Evolutionary conservation across 2,113 vertebrate species (phyloP), one percentile per base, ranked within the genome.

Genomic region (Solea senegalensis): DNA sequence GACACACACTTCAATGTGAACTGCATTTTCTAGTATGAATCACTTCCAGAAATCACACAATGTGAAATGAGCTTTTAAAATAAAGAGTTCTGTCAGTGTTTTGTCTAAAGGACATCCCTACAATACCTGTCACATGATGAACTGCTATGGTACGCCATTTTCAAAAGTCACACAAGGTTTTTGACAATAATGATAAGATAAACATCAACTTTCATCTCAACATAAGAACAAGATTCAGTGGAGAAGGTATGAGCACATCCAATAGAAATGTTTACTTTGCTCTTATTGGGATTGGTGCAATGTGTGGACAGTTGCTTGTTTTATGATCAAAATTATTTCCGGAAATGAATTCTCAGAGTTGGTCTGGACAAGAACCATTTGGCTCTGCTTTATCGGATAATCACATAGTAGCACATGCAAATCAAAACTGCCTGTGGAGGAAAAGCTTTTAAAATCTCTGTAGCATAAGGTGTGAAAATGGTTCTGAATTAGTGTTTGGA

Each of bases 261-360:
- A 92, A 91, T 50, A 87, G 63, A 84, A 89, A 92, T 90, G 88
- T 91, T 92, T 90, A 72, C 72, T 78, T 84, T 89, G 77, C 71
- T 64, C 62, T 56, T 78, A 68, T 69, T 84, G 78, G 82, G 70
- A 77, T 68, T 72, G 72, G 64, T 83, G 64, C 46, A 1, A n/a
- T 41, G 69, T 46, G 76, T 45, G 74, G 69, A 89, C 69, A 61
- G 76, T 72, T 77, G 73, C 77, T 89, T 89, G 61, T 85, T 92
- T 90, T 76, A 72, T 9, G 54, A 78, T 80, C 69, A 79, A 68
- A 83, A 79, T 83, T 82, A 57, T 74, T 78, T 73, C 69, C 72
- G 46, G 64, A 88, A 85, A 86, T 78, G 11, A 78, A 73, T 77
- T 77, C 77, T 81, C 48, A 62, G 61, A 72, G 76, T 72, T 61